Conservation (phyloP, 2,797 vertebrate species). For the Liasis olivaceus region DNA sequence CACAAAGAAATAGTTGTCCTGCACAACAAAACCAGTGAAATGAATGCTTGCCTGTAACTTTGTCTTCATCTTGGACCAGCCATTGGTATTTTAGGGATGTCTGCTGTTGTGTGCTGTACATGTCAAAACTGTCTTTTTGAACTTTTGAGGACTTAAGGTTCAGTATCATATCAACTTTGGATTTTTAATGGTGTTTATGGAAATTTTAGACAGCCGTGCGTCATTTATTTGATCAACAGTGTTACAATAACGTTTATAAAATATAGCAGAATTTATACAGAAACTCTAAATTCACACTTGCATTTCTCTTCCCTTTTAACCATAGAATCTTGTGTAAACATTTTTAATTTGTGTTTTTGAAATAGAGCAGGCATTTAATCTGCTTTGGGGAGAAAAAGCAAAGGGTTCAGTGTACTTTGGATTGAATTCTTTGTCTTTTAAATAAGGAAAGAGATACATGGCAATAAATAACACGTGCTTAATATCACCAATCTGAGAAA, state of each 20-base stretch:
- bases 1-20: constrained; percentile 71
- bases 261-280: constrained; percentile 79
- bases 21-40: constrained; percentile 76
- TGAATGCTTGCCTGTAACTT: constrained; percentile 75
- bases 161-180: constrained; percentile 80
- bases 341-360: constrained; percentile 72
- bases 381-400: constrained; percentile 54
- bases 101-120: constrained; percentile 80
- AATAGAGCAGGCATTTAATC: constrained; percentile 63
- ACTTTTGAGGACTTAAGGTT: constrained; percentile 80
- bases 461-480: constrained; percentile 71
- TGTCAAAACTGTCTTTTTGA: constrained; percentile 80
- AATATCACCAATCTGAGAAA: constrained; percentile 67
- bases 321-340: constrained; percentile 71
- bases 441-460: constrained; percentile 62
- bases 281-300: constrained; percentile 75
- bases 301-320: constrained; percentile 80
- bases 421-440: constrained; percentile 75
- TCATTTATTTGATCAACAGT: constrained; percentile 83
- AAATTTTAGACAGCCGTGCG: constrained; percentile 81
- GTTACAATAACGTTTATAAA: constrained; percentile 82
- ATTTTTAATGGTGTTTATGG: constrained; percentile 85
- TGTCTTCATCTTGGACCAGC: constrained; percentile 78
- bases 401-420: constrained; percentile 62
- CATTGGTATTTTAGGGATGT: constrained; percentile 79